These are phyloP conservation scores for Alexandromys fortis DNA, from an alignment of 2,113 vertebrate species.

Conservation along the genomic window DNA sequence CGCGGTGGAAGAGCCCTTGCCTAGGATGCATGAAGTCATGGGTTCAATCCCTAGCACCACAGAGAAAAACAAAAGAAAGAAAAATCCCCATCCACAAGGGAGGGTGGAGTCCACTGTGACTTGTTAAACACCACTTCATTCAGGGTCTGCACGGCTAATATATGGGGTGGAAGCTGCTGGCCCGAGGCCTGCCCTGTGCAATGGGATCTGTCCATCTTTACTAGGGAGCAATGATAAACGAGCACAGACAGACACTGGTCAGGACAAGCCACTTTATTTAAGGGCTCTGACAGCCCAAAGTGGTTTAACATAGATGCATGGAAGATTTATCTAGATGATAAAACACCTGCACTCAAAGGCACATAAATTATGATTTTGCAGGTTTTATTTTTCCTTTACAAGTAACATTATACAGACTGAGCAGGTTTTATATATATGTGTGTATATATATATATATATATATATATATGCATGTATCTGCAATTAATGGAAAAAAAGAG, in stretches of 20 bases:
- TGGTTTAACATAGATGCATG: slow-evolving; percentile 70
- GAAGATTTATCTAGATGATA: slow-evolving; percentile 77
- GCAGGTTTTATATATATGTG: background rate
- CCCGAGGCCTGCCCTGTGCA: slow-evolving; percentile 61
- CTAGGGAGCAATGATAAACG: slow-evolving; percentile 70
- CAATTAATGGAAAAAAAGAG: background rate
- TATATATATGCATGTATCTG: background rate
- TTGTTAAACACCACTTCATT: background rate
- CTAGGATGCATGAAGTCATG: background rate
- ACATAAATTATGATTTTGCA: slow-evolving; percentile 77
- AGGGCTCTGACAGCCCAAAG: slow-evolving; percentile 73
- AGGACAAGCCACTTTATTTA: slow-evolving; percentile 78
- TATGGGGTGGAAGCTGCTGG: slow-evolving; percentile 23
- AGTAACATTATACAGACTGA: background rate
- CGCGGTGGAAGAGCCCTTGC: background rate
- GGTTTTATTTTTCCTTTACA: slow-evolving; percentile 47
- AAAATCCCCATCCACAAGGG: background rate
- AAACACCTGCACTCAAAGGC: slow-evolving; percentile 77
- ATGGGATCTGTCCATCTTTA: slow-evolving; percentile 55
- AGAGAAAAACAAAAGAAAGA: background rate
- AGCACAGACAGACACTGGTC: slow-evolving; percentile 72
- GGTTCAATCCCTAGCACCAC: background rate
- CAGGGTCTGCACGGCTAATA: background rate
- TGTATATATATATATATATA: too few species aligned
- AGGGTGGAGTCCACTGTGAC: background rate